These are phyloP conservation scores for Leptinotarsa peninsularis DNA, from an alignment of 2,888 invertebrate genomes.

Conservation along the genomic window DNA sequence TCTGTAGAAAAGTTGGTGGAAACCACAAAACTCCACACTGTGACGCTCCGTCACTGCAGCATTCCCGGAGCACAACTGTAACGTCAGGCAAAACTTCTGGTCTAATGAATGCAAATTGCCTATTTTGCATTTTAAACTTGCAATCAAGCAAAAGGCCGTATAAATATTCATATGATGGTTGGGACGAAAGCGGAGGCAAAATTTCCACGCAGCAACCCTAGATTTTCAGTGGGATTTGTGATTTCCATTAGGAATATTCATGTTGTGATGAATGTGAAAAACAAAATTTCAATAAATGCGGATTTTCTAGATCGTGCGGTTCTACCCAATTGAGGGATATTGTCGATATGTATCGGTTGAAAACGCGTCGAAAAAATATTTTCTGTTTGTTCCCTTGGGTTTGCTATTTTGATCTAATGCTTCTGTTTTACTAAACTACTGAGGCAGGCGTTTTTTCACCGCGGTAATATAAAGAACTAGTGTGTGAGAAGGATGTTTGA, in stretches of 20 bases:
- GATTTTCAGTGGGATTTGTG: constrained; percentile 15
- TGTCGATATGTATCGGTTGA: background rate
- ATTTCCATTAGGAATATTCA: constrained; percentile 17
- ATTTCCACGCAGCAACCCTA: constrained; percentile 21
- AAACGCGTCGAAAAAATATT: background rate
- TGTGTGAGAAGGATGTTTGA: too few relatives aligned
- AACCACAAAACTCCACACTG: constrained; percentile 2
- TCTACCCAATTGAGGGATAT: background rate
- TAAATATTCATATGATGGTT: constrained; percentile 63
- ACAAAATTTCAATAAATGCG: constrained; percentile 12
- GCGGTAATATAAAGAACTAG: too few relatives aligned
- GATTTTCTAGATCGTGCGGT: constrained; percentile 12
- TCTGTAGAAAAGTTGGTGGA: constrained; percentile 3
- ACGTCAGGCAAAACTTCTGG: constrained; percentile 47
- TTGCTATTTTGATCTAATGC: background rate
- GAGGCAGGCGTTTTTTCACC: too few relatives aligned
- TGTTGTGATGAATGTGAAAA: constrained; percentile 7
- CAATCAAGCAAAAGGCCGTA: constrained; percentile 64
- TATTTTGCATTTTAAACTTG: constrained; percentile 66
- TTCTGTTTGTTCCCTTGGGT: background rate
- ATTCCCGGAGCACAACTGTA: constrained; percentile 39
- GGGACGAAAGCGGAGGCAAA: constrained; percentile 33
- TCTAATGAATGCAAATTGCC: constrained; percentile 65
- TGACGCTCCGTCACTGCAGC: constrained; percentile 32
- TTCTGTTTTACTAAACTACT: too few relatives aligned